Evolutionary conservation across 92 coral and sea anemone species (phyloP).

Genomic region (Bergia puertoricense): DNA sequence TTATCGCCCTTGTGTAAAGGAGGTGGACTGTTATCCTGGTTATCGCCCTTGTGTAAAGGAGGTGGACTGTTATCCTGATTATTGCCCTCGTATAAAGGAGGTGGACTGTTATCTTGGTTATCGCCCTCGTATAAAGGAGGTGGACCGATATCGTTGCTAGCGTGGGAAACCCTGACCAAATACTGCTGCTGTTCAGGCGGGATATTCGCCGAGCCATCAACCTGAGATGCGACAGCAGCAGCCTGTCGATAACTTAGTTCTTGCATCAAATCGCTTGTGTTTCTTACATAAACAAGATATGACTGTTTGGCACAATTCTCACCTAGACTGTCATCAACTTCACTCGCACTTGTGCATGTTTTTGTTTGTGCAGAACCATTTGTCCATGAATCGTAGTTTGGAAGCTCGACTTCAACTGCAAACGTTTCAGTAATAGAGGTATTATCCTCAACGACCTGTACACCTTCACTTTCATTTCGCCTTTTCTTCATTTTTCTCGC

Average conservation of each 20-base stretch:
- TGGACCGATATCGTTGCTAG: background rate
- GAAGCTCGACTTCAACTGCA: conserved; percentile 2
- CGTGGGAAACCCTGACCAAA: conserved; percentile 5
- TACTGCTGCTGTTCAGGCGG: background rate
- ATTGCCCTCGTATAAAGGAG: conserved; percentile 11
- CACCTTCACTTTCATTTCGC: background rate
- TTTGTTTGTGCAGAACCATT: background rate
- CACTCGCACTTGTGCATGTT: background rate
- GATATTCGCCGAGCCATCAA: background rate
- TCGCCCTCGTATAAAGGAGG: conserved; percentile 8
- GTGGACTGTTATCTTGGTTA: conserved; percentile 1
- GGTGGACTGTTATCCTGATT: background rate
- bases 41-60: background rate
- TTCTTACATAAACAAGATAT: background rate
- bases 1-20: too few species aligned
- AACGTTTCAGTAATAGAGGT: background rate
- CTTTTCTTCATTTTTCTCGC: background rate
- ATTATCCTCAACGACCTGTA: background rate
- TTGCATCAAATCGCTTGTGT: background rate
- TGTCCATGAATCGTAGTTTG: background rate
- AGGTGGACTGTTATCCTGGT: too few species aligned
- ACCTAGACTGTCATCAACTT: background rate
- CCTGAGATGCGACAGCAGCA: background rate
- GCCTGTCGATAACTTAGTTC: background rate
- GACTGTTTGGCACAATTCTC: background rate